phyloP scores from a whole-genome alignment of 2,888 invertebrate species.

The Oscheius sp. region DNA sequence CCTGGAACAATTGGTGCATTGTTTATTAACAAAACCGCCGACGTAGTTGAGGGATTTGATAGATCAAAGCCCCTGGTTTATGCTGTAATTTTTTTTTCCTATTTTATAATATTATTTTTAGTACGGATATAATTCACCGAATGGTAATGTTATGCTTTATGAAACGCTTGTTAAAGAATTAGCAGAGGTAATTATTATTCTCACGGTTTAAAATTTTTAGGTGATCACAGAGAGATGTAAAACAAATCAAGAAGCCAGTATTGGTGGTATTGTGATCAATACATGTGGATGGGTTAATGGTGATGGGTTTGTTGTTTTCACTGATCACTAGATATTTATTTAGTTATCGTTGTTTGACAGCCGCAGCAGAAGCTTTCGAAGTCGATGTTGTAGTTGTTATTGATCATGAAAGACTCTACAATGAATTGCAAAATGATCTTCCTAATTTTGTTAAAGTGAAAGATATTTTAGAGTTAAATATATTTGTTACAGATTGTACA shows the following conservation, averaged over 20 bases:
- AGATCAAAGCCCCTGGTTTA: slow-evolving; percentile 85
- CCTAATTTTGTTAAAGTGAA: slow-evolving; percentile 86
- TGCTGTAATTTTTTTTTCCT: slow-evolving; percentile 73
- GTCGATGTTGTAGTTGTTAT: slow-evolving; percentile 92
- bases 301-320: slow-evolving; percentile 77
- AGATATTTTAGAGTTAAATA: no score
- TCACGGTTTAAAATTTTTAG: no score
- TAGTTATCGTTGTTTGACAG: slow-evolving; percentile 76
- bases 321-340: not conserved
- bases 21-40: slow-evolving; percentile 89
- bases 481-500: slow-evolving; percentile 78
- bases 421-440: slow-evolving; percentile 90
- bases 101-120: slow-evolving; percentile 71
- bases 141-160: slow-evolving; percentile 83
- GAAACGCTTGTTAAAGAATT: slow-evolving; percentile 84
- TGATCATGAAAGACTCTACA: slow-evolving; percentile 94
- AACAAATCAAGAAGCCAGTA: slow-evolving; percentile 60
- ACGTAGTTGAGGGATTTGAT: slow-evolving; percentile 92
- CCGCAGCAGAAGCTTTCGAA: slow-evolving; percentile 91
- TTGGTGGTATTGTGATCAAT: slow-evolving; percentile 88
- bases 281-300: slow-evolving; percentile 97
- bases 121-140: slow-evolving; percentile 85
- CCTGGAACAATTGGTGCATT: slow-evolving; percentile 65
- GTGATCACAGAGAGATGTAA: slow-evolving; percentile 36
- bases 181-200: slow-evolving; percentile 82